These are phyloP conservation scores for Prunella strophiata DNA, from an alignment of 2,797 vertebrate species.

Conservation along the genomic window DNA sequence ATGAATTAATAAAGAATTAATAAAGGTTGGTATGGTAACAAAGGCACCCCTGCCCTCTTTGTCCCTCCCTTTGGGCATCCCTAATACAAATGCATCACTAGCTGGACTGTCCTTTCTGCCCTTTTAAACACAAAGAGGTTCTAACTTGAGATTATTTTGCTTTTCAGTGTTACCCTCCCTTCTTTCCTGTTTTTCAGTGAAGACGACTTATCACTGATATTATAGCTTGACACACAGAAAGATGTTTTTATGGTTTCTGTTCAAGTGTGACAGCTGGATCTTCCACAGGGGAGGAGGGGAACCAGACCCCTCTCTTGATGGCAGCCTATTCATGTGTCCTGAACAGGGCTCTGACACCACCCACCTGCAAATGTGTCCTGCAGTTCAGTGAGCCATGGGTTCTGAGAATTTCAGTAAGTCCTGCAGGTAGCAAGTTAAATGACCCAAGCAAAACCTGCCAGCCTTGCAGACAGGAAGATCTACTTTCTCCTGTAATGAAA, in stretches of 20 bases:
- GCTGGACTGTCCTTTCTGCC: not conserved
- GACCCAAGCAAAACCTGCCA: not conserved
- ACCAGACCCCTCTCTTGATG: not conserved
- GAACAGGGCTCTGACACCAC: not conserved
- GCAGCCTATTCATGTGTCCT: not conserved
- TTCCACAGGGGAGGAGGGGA: not conserved
- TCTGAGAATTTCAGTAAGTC: not conserved
- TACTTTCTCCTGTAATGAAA: not conserved
- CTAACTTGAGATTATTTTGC: not conserved
- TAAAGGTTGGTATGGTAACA: not conserved
- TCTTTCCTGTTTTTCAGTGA: not conserved
- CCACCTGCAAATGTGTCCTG: not conserved
- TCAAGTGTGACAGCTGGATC: not conserved
- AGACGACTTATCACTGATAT: not conserved
- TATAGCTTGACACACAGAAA: not conserved
- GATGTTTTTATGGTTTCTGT: not conserved
- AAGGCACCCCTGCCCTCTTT: not conserved
- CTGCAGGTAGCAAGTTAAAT: not conserved
- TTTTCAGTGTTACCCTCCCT: not conserved
- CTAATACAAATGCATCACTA: not conserved
- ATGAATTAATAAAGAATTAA: constrained; percentile 1
- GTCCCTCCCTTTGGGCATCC: constrained; percentile 1
- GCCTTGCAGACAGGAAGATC: not conserved
- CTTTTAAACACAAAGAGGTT: not conserved
- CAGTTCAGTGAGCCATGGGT: not conserved